These are phyloP conservation scores for Corythornis madagascariensis DNA, from an alignment of 2,113 vertebrate genomes.

Conservation along the genomic window DNA sequence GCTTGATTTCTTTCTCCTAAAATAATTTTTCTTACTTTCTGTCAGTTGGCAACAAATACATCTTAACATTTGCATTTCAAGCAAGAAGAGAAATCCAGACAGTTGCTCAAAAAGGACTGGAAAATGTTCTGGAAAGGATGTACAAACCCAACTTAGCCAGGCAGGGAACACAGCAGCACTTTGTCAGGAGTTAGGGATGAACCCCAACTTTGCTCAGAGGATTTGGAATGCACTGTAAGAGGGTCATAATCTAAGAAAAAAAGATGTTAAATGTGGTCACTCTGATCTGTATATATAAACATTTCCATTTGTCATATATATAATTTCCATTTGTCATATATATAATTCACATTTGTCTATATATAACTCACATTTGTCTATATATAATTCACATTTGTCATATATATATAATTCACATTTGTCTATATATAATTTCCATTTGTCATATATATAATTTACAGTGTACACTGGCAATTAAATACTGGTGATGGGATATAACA, in stretches of 20 bases:
- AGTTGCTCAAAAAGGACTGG: conserved; percentile 13
- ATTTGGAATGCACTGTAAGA: not conserved
- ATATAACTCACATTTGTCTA: too few species aligned
- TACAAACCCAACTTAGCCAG: not conserved
- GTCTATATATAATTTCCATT: too few species aligned
- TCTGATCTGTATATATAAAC: too few species aligned
- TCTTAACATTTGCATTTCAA: conserved; percentile 54
- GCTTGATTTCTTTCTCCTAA: conserved; percentile 58
- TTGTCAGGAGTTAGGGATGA: not conserved
- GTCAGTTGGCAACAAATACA: conserved; percentile 55
- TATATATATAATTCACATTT: too few species aligned
- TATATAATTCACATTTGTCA: too few species aligned
- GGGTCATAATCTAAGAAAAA: too few species aligned
- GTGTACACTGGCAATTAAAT: not conserved
- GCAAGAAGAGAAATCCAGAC: conserved; percentile 32
- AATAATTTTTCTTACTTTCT: conserved; percentile 62
- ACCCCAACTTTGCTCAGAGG: not conserved
- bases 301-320: too few species aligned
- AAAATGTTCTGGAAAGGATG: not conserved
- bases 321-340: too few species aligned
- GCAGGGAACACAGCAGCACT: not conserved
- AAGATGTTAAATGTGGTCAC: too few species aligned
- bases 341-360: too few species aligned
- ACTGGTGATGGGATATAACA: not conserved
- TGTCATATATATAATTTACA: not conserved